Evolutionary conservation across 2,113 vertebrate species (phyloP), one percentile per base, ranked within the genome.

Genomic region (Scomber japonicus): DNA sequence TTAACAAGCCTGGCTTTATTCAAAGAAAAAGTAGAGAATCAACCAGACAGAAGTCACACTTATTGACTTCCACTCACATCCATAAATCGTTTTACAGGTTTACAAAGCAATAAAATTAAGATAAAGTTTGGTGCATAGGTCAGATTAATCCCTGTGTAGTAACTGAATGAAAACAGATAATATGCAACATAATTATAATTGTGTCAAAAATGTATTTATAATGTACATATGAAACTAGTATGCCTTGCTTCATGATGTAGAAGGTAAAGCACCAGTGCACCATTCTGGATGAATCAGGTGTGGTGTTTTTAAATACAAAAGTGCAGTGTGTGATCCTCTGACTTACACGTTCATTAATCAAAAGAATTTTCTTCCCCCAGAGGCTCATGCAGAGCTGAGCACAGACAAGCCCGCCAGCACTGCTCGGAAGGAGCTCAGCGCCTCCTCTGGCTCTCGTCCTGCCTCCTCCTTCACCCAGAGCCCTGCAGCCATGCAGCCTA

Each of bases 381-480:
- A 98, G 88, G 97, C 97, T 61, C 96, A 95, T 0, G 95, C 96
- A 15, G 97, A 99, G 74, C 76, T 97, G 62, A 96, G 95, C 59
- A 91, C 97, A 53, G 97, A 97, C 75, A 96, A 88, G 65, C 85
- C 94, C 1, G 94, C 92, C 72, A 95, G 92, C 87, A 94, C 95
- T 7, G 16, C 80, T 84, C 94, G 91, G 88, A 96, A 96, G 68
- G 93, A 96, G 24, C 77, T 70, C 0, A 76, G 90, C 83, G 90
- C 90, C 87, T 85, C 91, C 1, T 73, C 85, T 14, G 93, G 92
- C 44, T 83, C 68, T 82, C 91, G 82, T 80, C 87, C 78, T 9
- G 70, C 94, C 56, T 80, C 94, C 0, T 87, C 93, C 21, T 95
- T 95, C 35, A 68, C 88, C 73, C 88, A 87, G 31, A 84, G 84